phyloP scores from a whole-genome alignment of 2,797 vertebrate genomes.

The Moxostoma hubbsi region DNA sequence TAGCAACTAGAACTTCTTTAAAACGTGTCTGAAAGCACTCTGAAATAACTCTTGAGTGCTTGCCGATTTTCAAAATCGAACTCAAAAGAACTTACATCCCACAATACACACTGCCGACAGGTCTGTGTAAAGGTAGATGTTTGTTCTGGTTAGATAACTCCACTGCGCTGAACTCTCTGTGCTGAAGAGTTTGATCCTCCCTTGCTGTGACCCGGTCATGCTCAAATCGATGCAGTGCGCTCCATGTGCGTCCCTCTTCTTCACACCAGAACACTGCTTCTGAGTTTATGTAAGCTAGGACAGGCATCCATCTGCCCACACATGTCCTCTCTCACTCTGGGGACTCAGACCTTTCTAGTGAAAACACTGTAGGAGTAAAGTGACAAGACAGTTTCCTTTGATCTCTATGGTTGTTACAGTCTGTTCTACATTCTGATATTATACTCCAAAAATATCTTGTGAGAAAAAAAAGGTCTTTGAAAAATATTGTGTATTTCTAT shows the following conservation, averaged over 20 bases:
- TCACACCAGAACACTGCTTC: slow-evolving; percentile 58
- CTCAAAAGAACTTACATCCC: slow-evolving; percentile 5
- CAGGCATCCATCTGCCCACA: slow-evolving; percentile 66
- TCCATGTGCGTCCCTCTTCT: slow-evolving; percentile 61
- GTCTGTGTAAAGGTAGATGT: slow-evolving; percentile 32
- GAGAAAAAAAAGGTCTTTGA: background rate
- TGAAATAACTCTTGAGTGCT: background rate
- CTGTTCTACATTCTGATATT: slow-evolving; percentile 22
- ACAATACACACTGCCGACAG: slow-evolving; percentile 11
- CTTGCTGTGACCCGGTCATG: slow-evolving; percentile 59
- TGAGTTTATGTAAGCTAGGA: slow-evolving; percentile 70
- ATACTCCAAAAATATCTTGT: slow-evolving; percentile 1
- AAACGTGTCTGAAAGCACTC: background rate
- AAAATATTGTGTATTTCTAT: background rate
- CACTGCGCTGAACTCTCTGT: slow-evolving; percentile 48
- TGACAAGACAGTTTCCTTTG: slow-evolving; percentile 31
- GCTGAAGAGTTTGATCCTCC: slow-evolving; percentile 58
- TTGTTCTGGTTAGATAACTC: slow-evolving; percentile 58
- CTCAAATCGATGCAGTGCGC: slow-evolving; percentile 66
- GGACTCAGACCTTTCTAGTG: slow-evolving; percentile 50
- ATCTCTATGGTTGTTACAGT: slow-evolving; percentile 34
- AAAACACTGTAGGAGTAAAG: slow-evolving; percentile 38
- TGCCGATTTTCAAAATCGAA: slow-evolving; percentile 9
- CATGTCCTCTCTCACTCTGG: slow-evolving; percentile 56
- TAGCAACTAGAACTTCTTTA: background rate